Evolutionary conservation across 2,113 vertebrate species (phyloP), one percentile per base, ranked within the genome.

Genomic region (Syngnathus scovelli): DNA sequence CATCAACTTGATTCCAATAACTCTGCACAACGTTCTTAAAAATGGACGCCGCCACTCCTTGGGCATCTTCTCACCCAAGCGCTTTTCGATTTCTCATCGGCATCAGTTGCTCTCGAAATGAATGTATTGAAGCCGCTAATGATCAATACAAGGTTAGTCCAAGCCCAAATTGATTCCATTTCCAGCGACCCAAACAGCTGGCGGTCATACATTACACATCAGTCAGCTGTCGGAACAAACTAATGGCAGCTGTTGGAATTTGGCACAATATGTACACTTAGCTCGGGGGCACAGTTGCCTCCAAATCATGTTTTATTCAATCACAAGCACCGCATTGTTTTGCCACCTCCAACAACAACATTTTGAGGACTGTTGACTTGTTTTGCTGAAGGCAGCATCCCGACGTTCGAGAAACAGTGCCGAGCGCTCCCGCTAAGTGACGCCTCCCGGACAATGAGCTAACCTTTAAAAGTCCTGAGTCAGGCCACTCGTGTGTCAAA

Each of bases 191-290:
- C 68, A 64, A 78, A 55, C 55, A 63, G 16, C 44, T 63, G 39
- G 11, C 79, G 66, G 71, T 82, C 74, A 37, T 46, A 23, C 61
- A 71, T n/a, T 51, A 58, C 12, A 36, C 41, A 55, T 65, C 10
- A 0, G 58, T 58, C 60, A 69, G 44, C 69, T 70, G 55, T 54
- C 23, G 6, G 52, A 16, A 27, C 44, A 36, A 49, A 67, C 62
- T 72, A 79, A 79, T 77, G 58, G 37, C 67, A 77, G 67, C 33
- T 65, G 43, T 3, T 43, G 75, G 52, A 72, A 56, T 65, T 66
- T 69, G 65, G 10, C 37, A 51, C 44, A 51, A 51, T 61, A 36
- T 73, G 61, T 49, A 55, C 49, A 75, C 64, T 70, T 59, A 59
- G 69, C 76, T 15, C 2, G 51, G 7, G 46, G 33, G 63, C 13